Evolutionary conservation across 2,113 vertebrate species (phyloP), one percentile per base, ranked within the genome.

Genomic region (Morone saxatilis): DNA sequence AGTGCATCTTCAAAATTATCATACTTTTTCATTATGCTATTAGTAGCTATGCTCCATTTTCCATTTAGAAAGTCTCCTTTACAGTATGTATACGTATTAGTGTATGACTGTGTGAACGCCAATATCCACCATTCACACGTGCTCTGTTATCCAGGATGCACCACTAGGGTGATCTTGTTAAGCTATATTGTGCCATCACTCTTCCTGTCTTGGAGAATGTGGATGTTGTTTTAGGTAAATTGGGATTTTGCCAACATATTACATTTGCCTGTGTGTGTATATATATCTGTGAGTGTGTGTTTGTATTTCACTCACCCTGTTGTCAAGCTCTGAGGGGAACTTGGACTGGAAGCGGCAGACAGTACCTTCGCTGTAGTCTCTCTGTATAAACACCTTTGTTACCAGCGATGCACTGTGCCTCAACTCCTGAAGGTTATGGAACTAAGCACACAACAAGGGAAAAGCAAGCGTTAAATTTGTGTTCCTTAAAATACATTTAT

Each of bases 351-450:
- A 99, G 88, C 98, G 97, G 83, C 98, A 99, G 3, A 96, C 93
- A 81, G 98, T 99, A n/a, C 98, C 98, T 0, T 99, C 97, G 0
- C 96, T 97, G 95, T 99, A 99, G 89, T 99, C 98, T 89, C 98
- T 96, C 94, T 99, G 98, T 76, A 99, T 95, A 14, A 99, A 99
- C 85, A 99, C 97, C 86, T 99, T 99, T 70, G 97, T 99, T 88
- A 97, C 97, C 94, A 99, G 94, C 0, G 97, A 98, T 0, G 97
- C 97, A 3, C 95, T 97, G 80, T 96, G 96, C 87, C 96, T 96
- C 90, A 99, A 94, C 90, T 99, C 98, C 95, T 99, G 97, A 59
- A 99, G 96, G 88, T 98, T 98, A 89, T 99, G 98, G 84, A 98
- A 98, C 98, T 99, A 63, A 48, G 69, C 12, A 76, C 45, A 89